phyloP scores from a whole-genome alignment of 2,113 vertebrate species.

The Istiophorus platypterus region DNA sequence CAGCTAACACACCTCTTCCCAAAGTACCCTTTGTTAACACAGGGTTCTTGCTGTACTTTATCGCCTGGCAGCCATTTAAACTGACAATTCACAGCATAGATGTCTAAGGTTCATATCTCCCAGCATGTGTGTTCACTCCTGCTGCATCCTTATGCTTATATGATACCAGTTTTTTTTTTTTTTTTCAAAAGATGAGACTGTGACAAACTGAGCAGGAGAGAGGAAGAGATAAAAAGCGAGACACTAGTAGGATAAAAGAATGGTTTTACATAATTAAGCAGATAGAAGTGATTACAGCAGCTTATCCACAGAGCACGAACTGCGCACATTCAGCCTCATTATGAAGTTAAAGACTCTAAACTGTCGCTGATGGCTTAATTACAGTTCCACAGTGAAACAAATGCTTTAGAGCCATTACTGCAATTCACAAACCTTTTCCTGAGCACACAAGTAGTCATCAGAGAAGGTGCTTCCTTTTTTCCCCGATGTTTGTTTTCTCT shows the following conservation, averaged over 20 bases:
- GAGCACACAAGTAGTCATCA: conserved; percentile 55
- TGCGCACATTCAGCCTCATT: conserved; percentile 82
- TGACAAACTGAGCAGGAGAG: conserved; percentile 43
- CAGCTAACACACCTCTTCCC: conserved; percentile 27
- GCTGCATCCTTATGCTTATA: conserved; percentile 24
- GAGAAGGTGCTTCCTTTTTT: conserved; percentile 29
- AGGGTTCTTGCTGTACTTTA: conserved; percentile 31
- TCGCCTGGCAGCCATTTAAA: conserved; percentile 53
- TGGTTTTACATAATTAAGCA: conserved; percentile 87
- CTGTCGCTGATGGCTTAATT: conserved; percentile 85
- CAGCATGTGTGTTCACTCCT: conserved; percentile 3
- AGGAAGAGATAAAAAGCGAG: conserved; percentile 61
- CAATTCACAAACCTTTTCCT: conserved; percentile 71
- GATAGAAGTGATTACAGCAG: conserved; percentile 85
- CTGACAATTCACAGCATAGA: conserved; percentile 30
- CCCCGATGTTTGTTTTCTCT: conserved; percentile 2
- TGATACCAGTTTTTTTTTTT: conserved; percentile 38
- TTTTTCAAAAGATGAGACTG: conserved; percentile 48
- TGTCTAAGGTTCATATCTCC: conserved; percentile 52
- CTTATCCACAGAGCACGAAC: conserved; percentile 83
- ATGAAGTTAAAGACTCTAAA: conserved; percentile 86
- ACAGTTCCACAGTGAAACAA: conserved; percentile 79
- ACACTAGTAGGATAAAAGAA: conserved; percentile 77
- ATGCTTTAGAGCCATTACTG: conserved; percentile 72
- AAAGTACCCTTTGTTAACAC: conserved; percentile 35